These are phyloP conservation scores for Anguilla anguilla DNA, from an alignment of 2,797 vertebrate species.

Conservation along the genomic window DNA sequence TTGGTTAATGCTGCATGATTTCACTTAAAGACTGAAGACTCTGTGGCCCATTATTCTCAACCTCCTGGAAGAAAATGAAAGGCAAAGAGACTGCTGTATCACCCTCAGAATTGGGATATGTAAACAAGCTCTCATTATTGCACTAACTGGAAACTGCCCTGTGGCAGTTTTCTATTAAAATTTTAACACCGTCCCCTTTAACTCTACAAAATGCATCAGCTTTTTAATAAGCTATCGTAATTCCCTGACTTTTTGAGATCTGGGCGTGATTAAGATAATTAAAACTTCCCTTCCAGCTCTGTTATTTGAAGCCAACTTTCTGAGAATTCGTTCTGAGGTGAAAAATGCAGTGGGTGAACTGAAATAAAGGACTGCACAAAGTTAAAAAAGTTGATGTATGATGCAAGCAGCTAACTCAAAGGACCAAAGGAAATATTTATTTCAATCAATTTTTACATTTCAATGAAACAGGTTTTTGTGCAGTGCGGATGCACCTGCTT, in stretches of 20 bases:
- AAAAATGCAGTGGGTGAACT: background rate
- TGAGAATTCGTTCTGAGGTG: background rate
- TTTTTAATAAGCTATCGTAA: conserved; percentile 35
- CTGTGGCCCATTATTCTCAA: conserved; percentile 44
- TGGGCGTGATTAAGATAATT: conserved; percentile 27
- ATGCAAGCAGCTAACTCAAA: background rate
- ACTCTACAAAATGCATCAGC: conserved; percentile 37
- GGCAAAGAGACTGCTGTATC: conserved; percentile 49
- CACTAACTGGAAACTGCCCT: conserved; percentile 46
- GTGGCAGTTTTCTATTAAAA: conserved; percentile 57
- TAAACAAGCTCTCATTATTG: conserved; percentile 60
- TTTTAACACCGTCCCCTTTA: conserved; percentile 55
- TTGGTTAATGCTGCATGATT: conserved; percentile 37
- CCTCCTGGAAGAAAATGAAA: conserved; percentile 44
- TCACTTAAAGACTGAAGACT: conserved; percentile 45
- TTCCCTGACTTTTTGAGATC: background rate
- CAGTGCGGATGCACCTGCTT: conserved; percentile 48
- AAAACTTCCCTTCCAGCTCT: background rate
- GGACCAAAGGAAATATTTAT: background rate
- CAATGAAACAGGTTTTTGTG: background rate
- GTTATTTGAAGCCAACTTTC: background rate
- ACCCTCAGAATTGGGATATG: conserved; percentile 48
- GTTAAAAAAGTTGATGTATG: background rate
- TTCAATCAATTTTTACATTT: background rate
- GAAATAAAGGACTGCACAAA: background rate